phyloP scores from a whole-genome alignment of 2,888 invertebrate species.

The Horisme vitalbata region DNA sequence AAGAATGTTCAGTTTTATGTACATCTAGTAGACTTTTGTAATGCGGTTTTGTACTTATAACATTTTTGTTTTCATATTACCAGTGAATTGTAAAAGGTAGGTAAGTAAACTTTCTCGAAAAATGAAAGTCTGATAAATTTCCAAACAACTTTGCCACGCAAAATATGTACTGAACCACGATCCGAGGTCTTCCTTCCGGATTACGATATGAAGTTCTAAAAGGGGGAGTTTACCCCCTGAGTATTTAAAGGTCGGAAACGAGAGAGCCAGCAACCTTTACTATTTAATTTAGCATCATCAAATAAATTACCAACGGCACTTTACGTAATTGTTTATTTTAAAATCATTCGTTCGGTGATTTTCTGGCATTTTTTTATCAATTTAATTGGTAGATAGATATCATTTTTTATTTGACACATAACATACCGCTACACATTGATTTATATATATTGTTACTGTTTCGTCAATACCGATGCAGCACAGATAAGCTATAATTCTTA shows the following conservation, averaged over 20 bases:
- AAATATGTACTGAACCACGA: slow-evolving; percentile 24
- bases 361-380: not conserved
- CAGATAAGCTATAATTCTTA: too few relatives aligned
- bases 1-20: slow-evolving; percentile 13
- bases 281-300: slow-evolving; percentile 22
- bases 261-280: slow-evolving; percentile 21
- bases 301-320: slow-evolving; percentile 10
- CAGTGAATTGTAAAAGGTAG: slow-evolving; percentile 7
- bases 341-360: not conserved
- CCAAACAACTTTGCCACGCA: slow-evolving; percentile 16
- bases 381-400: too few relatives aligned
- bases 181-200: slow-evolving; percentile 26
- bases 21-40: slow-evolving; percentile 3
- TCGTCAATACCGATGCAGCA: too few relatives aligned
- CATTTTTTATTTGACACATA: too few relatives aligned
- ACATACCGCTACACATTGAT: too few relatives aligned
- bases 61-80: slow-evolving; percentile 7
- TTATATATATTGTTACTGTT: too few relatives aligned
- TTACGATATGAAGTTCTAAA: slow-evolving; percentile 28
- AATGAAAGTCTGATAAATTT: slow-evolving; percentile 19
- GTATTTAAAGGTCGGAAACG: slow-evolving; percentile 26
- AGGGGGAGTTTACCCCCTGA: slow-evolving; percentile 22
- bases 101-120: slow-evolving; percentile 11
- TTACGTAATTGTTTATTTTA: slow-evolving; percentile 13
- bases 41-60: not conserved